Conservation (phyloP, 2,113 vertebrate genomes). For the Isichthys henryi region DNA sequence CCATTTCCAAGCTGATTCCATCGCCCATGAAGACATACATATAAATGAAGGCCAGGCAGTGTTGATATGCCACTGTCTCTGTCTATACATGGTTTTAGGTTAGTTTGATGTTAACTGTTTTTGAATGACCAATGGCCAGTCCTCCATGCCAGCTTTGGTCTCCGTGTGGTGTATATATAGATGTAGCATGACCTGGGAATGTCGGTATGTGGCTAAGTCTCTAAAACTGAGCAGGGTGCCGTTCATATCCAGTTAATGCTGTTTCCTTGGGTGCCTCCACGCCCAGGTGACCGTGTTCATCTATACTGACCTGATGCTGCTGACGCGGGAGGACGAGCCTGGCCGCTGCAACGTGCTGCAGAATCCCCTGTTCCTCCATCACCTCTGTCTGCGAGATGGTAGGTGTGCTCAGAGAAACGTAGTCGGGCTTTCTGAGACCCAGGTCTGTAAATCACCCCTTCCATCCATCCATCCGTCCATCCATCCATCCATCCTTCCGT, state of each 20-base stretch:
- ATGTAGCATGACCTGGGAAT: neutral
- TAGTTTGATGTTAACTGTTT: neutral
- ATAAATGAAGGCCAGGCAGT: neutral
- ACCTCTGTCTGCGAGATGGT: constrained; percentile 78
- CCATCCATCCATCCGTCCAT: neutral
- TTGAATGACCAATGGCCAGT: neutral
- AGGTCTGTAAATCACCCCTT: neutral
- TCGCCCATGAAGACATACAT: neutral
- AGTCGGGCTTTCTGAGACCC: neutral
- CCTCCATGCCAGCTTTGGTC: neutral
- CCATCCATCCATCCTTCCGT: neutral
- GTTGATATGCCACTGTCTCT: neutral
- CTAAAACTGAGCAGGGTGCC: neutral
- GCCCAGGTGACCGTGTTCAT: constrained; percentile 78
- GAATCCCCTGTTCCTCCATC: constrained; percentile 80
- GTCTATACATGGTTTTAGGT: neutral
- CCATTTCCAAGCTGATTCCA: neutral
- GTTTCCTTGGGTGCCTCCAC: constrained; percentile 24
- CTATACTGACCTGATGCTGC: constrained; percentile 80
- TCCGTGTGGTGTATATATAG: neutral
- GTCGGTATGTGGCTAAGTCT: neutral
- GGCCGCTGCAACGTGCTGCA: constrained; percentile 79
- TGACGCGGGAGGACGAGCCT: constrained; percentile 79
- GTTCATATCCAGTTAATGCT: neutral
- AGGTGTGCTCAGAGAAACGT: constrained; percentile 24